These are phyloP conservation scores for Dione juno DNA, from an alignment of 2,888 invertebrate genomes.

Conservation along the genomic window DNA sequence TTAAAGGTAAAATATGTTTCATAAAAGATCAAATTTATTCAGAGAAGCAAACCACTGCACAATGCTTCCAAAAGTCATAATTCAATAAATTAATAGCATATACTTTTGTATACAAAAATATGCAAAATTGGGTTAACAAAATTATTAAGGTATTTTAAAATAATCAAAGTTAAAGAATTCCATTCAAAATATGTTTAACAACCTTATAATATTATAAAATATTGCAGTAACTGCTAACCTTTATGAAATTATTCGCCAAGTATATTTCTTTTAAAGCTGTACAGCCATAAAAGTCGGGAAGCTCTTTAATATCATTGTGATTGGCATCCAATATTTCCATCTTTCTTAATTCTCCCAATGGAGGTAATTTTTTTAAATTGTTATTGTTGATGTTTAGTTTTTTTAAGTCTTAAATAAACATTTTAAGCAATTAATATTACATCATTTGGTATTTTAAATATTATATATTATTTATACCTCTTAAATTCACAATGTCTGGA, in stretches of 20 bases:
- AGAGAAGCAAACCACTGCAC: no score
- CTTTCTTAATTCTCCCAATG: slow-evolving; percentile 88
- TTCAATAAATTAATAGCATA: no score
- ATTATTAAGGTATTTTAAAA: no score
- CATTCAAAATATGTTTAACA: background rate
- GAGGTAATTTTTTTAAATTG: slow-evolving; percentile 85
- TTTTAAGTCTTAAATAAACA: slow-evolving; percentile 82
- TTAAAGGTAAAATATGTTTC: no score
- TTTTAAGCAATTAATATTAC: background rate
- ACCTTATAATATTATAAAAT: background rate
- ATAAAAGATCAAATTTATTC: no score
- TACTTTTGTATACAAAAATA: no score
- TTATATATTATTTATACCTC: slow-evolving; percentile 84
- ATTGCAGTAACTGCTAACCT: slow-evolving; percentile 70
- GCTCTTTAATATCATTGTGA: slow-evolving; percentile 89
- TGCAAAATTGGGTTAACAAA: no score
- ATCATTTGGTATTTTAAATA: background rate
- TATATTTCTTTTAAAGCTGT: slow-evolving; percentile 90
- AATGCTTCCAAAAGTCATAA: no score
- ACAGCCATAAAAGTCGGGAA: slow-evolving; percentile 92
- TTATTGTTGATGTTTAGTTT: slow-evolving; percentile 90
- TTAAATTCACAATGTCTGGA: slow-evolving; percentile 90
- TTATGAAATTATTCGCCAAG: slow-evolving; percentile 91
- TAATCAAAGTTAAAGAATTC: no score
- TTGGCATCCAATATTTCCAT: slow-evolving; percentile 90